Base-by-base conservation (phyloP, 2,113 vertebrate genomes). In the Zosterops borbonicus region DNA sequence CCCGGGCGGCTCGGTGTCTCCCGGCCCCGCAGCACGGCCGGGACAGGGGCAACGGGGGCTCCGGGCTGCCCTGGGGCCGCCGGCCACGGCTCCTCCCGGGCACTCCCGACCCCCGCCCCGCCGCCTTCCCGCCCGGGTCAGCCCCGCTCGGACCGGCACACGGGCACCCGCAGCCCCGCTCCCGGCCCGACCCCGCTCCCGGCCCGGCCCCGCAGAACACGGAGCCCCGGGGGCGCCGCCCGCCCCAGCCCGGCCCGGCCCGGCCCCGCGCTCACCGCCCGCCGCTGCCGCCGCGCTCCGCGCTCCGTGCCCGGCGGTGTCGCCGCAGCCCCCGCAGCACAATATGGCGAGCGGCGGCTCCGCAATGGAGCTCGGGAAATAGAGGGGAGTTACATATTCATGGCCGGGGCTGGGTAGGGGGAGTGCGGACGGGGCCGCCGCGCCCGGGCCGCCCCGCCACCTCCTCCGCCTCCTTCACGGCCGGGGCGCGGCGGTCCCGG, bases 351-450 rank as follows among this genome's bases (percentile, higher is more conserved):
- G 97, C 93, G 65, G 94, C 85, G 83, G 80, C 81, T 96, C 95
- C 97, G 98, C 98, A 98, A 97, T 97, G 98, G 96, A 98, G 92
- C 89, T 96, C 97, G 98, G 98, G 98, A 98, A 98, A 97, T 88
- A 79, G 87, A 76, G 37, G 83, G 74, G 91, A 94, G 86, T 92
- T 88, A 89, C 73, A 94, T 95, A 93, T 94, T 90, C 95, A 93
- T 91, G 49, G 71, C 80, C 35, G 39, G 83, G 94, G 90, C 52
- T 79, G 47, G 83, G 90, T 75, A 92, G 81, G 94, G 85, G 77
- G 88, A 94, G 92, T 23, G 41, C 16, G 62, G 47, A 83, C 14
- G 65, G 46, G 21, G 73, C n/a, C 22, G 33, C 6, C 5, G 63
- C 19, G 19, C 20, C 29, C 20, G 44, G 20, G 74, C 50, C 19